phyloP scores from a whole-genome alignment of 1,140 invertebrate genomes.

The Pararge aegeria region DNA sequence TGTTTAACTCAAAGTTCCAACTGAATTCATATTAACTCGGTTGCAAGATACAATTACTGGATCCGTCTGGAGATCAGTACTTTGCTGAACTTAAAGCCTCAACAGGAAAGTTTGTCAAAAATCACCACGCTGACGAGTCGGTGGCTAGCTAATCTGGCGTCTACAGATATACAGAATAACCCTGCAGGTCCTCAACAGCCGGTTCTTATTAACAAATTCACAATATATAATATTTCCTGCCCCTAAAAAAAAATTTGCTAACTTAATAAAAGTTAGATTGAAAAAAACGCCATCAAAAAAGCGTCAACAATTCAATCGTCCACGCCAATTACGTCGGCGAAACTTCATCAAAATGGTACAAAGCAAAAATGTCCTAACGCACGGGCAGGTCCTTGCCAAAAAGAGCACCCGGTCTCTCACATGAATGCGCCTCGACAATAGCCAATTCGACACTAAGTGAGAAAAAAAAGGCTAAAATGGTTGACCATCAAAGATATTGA shows the following conservation, averaged over 20 bases:
- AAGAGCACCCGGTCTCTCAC: slow-evolving; percentile 14
- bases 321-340: slow-evolving; percentile 7
- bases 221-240: too few species aligned
- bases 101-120: too few species aligned
- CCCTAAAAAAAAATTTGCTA: not conserved
- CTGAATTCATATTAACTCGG: too few species aligned
- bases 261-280: not conserved
- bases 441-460: slow-evolving; percentile 34
- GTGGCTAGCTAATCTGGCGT: too few species aligned
- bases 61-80: too few species aligned
- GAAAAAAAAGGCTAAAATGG: slow-evolving; percentile 30
- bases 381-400: slow-evolving; percentile 24
- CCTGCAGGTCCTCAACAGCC: too few species aligned
- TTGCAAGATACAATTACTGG: too few species aligned
- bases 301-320: not conserved
- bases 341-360: slow-evolving; percentile 31
- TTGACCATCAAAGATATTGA: not conserved
- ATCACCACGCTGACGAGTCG: too few species aligned
- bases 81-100: too few species aligned
- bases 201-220: too few species aligned
- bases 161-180: too few species aligned
- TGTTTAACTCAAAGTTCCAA: too few species aligned
- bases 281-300: not conserved
- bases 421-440: slow-evolving; percentile 31
- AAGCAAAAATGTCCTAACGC: slow-evolving; percentile 28